Evolutionary conservation across 1,140 invertebrate genomes (phyloP).

Genomic region (Drosophila seguyi): DNA sequence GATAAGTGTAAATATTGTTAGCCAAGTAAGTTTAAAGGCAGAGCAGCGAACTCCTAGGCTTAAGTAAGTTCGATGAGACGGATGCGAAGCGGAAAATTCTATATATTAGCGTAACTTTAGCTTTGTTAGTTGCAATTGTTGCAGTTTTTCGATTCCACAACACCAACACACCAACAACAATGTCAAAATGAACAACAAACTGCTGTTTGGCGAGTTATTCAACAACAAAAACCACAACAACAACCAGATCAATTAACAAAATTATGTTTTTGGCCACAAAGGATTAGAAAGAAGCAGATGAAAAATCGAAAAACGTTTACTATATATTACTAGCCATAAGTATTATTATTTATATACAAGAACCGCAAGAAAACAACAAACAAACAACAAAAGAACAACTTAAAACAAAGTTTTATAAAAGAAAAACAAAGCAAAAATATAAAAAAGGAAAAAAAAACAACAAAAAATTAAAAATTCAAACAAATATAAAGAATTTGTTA

Average conservation of each 20-base stretch:
- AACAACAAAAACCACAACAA: slow-evolving; percentile 22
- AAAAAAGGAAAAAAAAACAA: slow-evolving; percentile 37
- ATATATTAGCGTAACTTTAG: slow-evolving; percentile 71
- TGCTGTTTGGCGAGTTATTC: slow-evolving; percentile 21
- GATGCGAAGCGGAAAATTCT: slow-evolving; percentile 28
- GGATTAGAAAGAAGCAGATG: slow-evolving; percentile 30
- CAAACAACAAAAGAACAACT: slow-evolving; percentile 68
- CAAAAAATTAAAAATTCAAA: slow-evolving; percentile 55
- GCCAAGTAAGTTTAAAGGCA: slow-evolving; percentile 37
- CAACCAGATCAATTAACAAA: slow-evolving; percentile 56
- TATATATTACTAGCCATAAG: slow-evolving; percentile 81
- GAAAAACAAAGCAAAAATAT: slow-evolving; percentile 43
- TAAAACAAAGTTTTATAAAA: slow-evolving; percentile 84
- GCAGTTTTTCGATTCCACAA: slow-evolving; percentile 76
- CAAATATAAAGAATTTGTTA: slow-evolving; percentile 81
- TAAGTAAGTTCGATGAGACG: slow-evolving; percentile 57
- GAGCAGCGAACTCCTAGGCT: slow-evolving; percentile 63
- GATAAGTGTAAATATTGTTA: slow-evolving; percentile 77
- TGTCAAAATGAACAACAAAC: slow-evolving; percentile 26
- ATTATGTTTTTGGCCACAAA: slow-evolving; percentile 64
- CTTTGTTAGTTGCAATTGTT: slow-evolving; percentile 83
- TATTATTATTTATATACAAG: slow-evolving; percentile 83
- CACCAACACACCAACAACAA: slow-evolving; percentile 31
- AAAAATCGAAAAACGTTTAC: slow-evolving; percentile 79
- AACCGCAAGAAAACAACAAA: slow-evolving; percentile 61